Base-by-base conservation (phyloP, 2,888 invertebrate species). In the Apodemia hepburni region DNA sequence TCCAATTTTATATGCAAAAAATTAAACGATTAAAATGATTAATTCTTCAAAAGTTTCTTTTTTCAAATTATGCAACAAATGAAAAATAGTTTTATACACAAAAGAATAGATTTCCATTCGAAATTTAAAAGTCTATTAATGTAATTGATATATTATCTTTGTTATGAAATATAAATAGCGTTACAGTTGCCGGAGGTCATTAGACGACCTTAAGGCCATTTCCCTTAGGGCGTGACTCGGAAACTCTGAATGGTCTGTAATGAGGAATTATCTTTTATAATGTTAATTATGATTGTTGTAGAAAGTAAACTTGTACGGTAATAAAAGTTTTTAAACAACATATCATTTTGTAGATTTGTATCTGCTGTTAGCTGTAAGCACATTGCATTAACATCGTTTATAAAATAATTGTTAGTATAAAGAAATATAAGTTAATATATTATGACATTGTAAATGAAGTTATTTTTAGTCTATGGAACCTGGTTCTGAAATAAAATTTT, bases 191-290 rank as follows among this genome's bases (percentile, higher is more conserved):
- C n/a, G 66, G 70, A 64, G 73, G 71, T 70, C 74, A 70, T 69
- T 67, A 72, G 65, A 69, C 70, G 73, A 70, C 73, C 73, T 70
- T 67, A 65, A 67, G 73, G 74, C 70, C 74, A 66, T 72, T 69
- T 65, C 68, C 68, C 66, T 66, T 64, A 66, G 71, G 70, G 70
- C 65, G 66, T 69, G 67, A 66, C 68, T 68, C 65, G 65, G 51
- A 54, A 54, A 54, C 54, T 12, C 54, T 54, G 54, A 54, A 54
- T 54, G 54, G 54, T 29, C 22, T 54, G 54, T 54, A 54, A 54
- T 54, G 54, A 54, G 54, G 54, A 29, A 27, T 54, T 29, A 54
- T 54, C 54, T 54, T 54, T 54, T 54, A 54, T 54, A 11, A 54
- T 54, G 54, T 54, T 54, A 54, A 54, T 54, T 54, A 29, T 27